Percentiles rank a stretch among this genome's conserved stretches.
Evolutionary conservation across 2,797 vertebrate genomes (phyloP).

Genomic region (Myotis planiceps): DNA sequence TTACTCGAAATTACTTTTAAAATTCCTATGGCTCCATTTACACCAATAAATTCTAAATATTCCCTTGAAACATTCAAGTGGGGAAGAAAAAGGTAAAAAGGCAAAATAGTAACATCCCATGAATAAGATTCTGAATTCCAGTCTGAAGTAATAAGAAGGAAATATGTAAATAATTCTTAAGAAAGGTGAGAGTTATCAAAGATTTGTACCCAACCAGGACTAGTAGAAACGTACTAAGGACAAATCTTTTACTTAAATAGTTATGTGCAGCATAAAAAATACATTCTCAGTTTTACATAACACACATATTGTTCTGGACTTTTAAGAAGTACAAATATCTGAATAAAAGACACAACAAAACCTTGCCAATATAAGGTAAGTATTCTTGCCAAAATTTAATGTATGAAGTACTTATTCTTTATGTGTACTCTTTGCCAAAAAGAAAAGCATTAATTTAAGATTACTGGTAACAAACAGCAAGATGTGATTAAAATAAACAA

Average conservation of each 20-base stretch:
- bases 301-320: neutral
- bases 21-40: neutral
- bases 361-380: neutral
- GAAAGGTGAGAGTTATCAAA: neutral
- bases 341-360: constrained; percentile 25
- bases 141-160: neutral
- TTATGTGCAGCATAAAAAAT: neutral
- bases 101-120: neutral
- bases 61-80: neutral
- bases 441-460: constrained; percentile 30
- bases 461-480: constrained; percentile 47
- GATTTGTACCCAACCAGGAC: neutral
- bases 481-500: constrained; percentile 20
- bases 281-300: neutral
- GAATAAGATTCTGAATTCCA: neutral
- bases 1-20: neutral
- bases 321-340: constrained; percentile 55
- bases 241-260: neutral
- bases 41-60: constrained; percentile 2
- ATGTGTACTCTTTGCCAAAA: constrained; percentile 2
- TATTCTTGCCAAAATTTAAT: constrained; percentile 35
- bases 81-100: neutral
- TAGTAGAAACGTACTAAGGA: neutral
- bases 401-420: neutral
- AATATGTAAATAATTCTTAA: neutral